Conservation (phyloP, 2,113 vertebrate species). For the Oplegnathus fasciatus region DNA sequence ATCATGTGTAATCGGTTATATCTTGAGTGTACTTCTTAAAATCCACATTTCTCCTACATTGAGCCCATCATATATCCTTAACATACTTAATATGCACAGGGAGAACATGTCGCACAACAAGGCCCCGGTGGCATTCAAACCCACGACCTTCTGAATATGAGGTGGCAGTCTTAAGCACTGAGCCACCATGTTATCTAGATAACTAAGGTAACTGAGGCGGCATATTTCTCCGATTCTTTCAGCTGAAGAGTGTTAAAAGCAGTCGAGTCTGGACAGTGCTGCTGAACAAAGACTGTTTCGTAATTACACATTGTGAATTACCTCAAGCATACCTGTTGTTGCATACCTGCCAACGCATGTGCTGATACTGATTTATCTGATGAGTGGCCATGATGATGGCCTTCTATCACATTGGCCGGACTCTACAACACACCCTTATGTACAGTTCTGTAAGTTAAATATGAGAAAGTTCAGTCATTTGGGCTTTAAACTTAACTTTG, state of each 20-base stretch:
- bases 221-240: not conserved
- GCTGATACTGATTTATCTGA: not conserved
- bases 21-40: not conserved
- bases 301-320: no score
- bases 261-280: no score
- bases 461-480: not conserved
- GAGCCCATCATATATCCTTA: not conserved
- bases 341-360: not conserved
- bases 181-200: not conserved
- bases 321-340: not conserved
- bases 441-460: not conserved
- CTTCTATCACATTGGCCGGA: not conserved
- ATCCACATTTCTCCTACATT: not conserved
- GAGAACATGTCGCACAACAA: not conserved
- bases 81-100: not conserved
- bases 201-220: not conserved
- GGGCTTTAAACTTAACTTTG: not conserved
- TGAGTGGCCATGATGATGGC: not conserved
- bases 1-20: not conserved
- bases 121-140: not conserved
- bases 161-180: not conserved
- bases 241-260: not conserved
- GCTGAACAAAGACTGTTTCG: not conserved
- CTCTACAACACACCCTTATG: not conserved
- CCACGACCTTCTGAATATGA: not conserved